phyloP scores from a whole-genome alignment of 2,888 invertebrate genomes.

The Dryococelus australis region DNA sequence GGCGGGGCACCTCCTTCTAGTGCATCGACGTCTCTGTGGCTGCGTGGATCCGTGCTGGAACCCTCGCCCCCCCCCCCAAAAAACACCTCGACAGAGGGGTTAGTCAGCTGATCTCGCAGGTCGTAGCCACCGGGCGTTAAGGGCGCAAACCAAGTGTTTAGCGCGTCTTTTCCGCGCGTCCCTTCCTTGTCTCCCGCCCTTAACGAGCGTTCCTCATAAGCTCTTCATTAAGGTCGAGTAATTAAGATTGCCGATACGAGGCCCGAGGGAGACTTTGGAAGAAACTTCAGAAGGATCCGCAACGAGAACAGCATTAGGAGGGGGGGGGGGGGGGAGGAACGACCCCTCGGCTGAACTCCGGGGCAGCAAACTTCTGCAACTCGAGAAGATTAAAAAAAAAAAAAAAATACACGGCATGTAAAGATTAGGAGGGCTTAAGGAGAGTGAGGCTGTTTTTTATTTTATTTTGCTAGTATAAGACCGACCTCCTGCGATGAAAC shows the following conservation, averaged over 20 bases:
- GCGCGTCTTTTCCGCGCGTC: background rate
- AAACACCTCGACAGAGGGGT: background rate
- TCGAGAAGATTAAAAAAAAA: background rate
- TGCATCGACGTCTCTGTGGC: no score
- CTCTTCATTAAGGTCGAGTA: conserved; percentile 46
- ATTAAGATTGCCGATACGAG: conserved; percentile 47
- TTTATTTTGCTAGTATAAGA: background rate
- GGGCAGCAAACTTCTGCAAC: background rate
- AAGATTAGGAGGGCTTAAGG: background rate
- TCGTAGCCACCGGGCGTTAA: background rate
- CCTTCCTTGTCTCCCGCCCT: background rate
- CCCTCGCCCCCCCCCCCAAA: no score
- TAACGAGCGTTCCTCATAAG: conserved; percentile 41
- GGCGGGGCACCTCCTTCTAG: no score
- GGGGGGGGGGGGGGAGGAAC: background rate
- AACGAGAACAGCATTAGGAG: background rate
- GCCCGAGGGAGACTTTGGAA: conserved; percentile 40
- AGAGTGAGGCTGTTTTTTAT: background rate
- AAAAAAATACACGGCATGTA: background rate
- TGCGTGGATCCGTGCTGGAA: no score
- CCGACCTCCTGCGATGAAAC: background rate
- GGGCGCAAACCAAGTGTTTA: conserved; percentile 24
- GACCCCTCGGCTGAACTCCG: background rate
- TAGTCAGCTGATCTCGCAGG: background rate
- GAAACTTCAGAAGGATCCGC: conserved; percentile 24